These are phyloP conservation scores for Apodemus agrarius DNA, from an alignment of 2,797 vertebrate species.

Conservation along the genomic window DNA sequence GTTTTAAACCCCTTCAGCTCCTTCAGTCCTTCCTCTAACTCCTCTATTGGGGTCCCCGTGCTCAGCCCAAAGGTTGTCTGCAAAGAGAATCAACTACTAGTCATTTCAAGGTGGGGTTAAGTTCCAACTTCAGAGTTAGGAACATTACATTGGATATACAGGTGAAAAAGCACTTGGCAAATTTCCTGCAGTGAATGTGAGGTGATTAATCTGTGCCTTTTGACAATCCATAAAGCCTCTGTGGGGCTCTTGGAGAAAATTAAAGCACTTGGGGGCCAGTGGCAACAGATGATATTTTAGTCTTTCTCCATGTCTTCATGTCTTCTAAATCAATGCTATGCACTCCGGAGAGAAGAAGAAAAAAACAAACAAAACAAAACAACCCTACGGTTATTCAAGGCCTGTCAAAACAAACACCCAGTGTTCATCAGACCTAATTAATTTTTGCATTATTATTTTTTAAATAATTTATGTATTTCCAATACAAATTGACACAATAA, in stretches of 20 bases:
- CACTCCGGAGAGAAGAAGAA: constrained; percentile 60
- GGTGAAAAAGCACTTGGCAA: constrained; percentile 42
- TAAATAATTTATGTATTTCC: constrained; percentile 81
- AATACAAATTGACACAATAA: constrained; percentile 84
- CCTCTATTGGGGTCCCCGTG: too few relatives aligned
- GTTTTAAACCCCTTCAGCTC: too few relatives aligned
- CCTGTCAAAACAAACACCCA: constrained; percentile 61
- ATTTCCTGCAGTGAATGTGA: constrained; percentile 45
- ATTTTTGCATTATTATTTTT: constrained; percentile 84
- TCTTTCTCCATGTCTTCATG: constrained; percentile 61
- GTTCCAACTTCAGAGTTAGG: background rate
- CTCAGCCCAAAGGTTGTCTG: too few relatives aligned
- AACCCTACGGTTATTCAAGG: constrained; percentile 47
- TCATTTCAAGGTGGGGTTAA: background rate
- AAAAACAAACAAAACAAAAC: constrained; percentile 43
- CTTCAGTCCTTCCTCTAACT: too few relatives aligned
- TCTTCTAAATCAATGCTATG: constrained; percentile 43
- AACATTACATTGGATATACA: background rate
- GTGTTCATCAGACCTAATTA: constrained; percentile 81
- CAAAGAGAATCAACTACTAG: background rate
- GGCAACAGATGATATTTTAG: constrained; percentile 66
- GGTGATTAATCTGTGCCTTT: constrained; percentile 57
- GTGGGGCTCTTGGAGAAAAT: constrained; percentile 65
- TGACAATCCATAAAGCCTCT: constrained; percentile 57
- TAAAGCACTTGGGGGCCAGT: constrained; percentile 65